Base-by-base conservation (phyloP, 2,113 vertebrate genomes). In the Girardinichthys multiradiatus region DNA sequence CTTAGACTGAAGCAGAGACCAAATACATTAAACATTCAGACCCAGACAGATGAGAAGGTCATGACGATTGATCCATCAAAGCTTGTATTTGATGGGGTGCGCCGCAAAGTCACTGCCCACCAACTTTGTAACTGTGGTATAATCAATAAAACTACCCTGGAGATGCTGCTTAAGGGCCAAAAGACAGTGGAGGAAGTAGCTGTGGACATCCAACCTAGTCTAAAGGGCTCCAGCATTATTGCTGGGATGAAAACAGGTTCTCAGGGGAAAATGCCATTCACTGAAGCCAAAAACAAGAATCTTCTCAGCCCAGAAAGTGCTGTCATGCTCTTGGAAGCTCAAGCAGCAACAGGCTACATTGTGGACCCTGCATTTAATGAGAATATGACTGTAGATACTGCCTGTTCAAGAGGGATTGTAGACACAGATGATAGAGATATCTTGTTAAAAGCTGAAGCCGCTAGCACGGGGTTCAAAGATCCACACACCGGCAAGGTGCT, bases 311-410 rank as follows among this genome's bases (percentile, higher is more conserved):
- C 94, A 45, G 95, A 98, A 75, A 95, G 95, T 0, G 94, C 96
- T 2, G 87, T 97, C 58, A 94, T 95, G 93, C 95, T 99, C 26
- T 87, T 99, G 39, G 97, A 99, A 92, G 97, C 97, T 62, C 97
- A 99, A 89, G 97, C 97, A 79, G 97, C 97, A 65, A 99, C 97
- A 4, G 97, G 97, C 59, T 95, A 96, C 1, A 94, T 99, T 75
- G 92, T 97, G 64, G 97, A 99, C 79, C 96, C 96, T 0, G 91
- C 94, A 24, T 93, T 94, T 63, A 97, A 97, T 57, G 96, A 97
- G 85, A 90, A 93, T 63, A 91, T 99, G 87, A 93, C 95, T 0
- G 96, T 98, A 33, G 96, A 98, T 86, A 95, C 89, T 15, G 97
- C 97, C 54, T 94, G 96, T 0, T 96, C 96, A 27, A 95, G 96